Base-by-base conservation (phyloP, 2,113 vertebrate genomes). In the Panurus biarmicus region DNA sequence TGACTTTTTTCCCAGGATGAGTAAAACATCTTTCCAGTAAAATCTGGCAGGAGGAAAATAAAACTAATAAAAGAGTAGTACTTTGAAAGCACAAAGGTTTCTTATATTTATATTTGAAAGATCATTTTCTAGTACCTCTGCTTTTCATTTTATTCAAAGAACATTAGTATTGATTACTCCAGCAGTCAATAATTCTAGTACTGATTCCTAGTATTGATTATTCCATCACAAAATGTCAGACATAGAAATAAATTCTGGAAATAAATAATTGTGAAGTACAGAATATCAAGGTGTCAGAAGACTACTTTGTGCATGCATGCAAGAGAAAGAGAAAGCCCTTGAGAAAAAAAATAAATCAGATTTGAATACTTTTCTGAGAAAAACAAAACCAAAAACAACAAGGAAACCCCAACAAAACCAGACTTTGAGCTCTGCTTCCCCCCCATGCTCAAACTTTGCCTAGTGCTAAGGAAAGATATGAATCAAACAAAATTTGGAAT, bases 1-100 rank as follows among this genome's bases (percentile, higher is more conserved):
- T 80, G 85, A 90, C 28, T 85, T 87, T 94, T 94, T 96, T 96
- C 91, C 91, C 91, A 85, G 95, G 89, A 95, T 90, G 85, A 95
- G 54, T 94, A 93, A 92, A 96, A 86, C 36, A 89, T 95, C 93
- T 89, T 97, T 97, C 88, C 71, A 95, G 85, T 74, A 94, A 79
- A 96, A 95, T 81, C 73, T 91, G 87, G 90, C 75, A 95, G 81
- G 90, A 92, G n/a, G 56, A 92, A 97, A 95, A 90, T 78, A 94
- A 92, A 90, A 33, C 67, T 48, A 93, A 71, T 48, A 93, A 57
- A 96, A 77, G 71, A 85, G 70, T 87, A 94, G 74, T 73, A 85
- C 88, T 94, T 84, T 87, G 72, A 91, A 87, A 95, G 89, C 77
- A 94, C 60, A 94, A 78, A 76, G 35, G 40, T 93, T 89, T 85